These are phyloP conservation scores for Brachypalpus laphriformis DNA, from an alignment of 2,888 invertebrate genomes.

Conservation along the genomic window DNA sequence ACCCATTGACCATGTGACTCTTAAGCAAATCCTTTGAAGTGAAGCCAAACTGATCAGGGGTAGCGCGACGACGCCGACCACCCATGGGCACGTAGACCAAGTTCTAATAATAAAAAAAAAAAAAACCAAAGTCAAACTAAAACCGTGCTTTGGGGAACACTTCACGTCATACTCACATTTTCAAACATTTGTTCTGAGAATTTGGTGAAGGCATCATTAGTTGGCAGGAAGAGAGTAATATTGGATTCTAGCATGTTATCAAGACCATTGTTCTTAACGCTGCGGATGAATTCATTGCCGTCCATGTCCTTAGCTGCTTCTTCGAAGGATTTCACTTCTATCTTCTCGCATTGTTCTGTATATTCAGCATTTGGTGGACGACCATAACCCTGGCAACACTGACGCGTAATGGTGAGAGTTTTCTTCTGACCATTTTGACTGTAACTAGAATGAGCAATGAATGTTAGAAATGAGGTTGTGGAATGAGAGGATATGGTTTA, in stretches of 20 bases:
- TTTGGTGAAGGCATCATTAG: slow-evolving; percentile 85
- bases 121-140: not conserved
- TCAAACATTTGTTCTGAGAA: slow-evolving; percentile 84
- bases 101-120: slow-evolving; percentile 81
- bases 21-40: slow-evolving; percentile 84
- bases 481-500: too few species aligned
- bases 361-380: slow-evolving; percentile 81
- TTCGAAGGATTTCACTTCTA: slow-evolving; percentile 85
- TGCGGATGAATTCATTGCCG: slow-evolving; percentile 85
- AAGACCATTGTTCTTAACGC: slow-evolving; percentile 84
- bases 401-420: slow-evolving; percentile 86
- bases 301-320: slow-evolving; percentile 85
- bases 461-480: not conserved
- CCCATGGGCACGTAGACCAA: slow-evolving; percentile 80
- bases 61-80: slow-evolving; percentile 74
- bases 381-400: slow-evolving; percentile 88
- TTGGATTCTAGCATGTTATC: slow-evolving; percentile 84
- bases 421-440: slow-evolving; percentile 85
- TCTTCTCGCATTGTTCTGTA: slow-evolving; percentile 84
- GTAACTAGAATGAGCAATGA: slow-evolving; percentile 81
- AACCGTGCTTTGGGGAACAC: not conserved
- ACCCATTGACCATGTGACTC: slow-evolving; percentile 85
- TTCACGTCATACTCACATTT: slow-evolving; percentile 81
- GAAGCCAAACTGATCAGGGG: slow-evolving; percentile 68
- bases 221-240: slow-evolving; percentile 86